Conservation (phyloP, 2,113 vertebrate genomes). For the Melanerpes aurifrons region DNA sequence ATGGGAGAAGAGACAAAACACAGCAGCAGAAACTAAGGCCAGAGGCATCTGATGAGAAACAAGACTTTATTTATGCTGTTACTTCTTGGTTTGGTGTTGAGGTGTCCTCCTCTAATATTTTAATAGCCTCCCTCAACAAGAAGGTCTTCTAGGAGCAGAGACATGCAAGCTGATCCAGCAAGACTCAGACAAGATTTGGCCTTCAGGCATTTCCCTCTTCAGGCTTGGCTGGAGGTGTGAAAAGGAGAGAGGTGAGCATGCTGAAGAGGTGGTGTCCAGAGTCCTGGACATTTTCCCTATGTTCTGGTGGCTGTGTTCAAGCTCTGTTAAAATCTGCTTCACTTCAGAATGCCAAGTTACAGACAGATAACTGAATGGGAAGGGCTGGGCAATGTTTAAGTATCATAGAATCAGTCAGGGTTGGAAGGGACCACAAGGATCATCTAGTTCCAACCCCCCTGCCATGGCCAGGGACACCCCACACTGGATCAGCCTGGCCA, state of each 20-base stretch:
- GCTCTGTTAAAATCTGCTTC: background rate
- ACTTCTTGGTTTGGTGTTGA: background rate
- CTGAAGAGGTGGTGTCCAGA: background rate
- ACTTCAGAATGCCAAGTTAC: background rate
- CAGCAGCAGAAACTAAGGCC: background rate
- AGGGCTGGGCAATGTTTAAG: background rate
- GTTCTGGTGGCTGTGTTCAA: background rate
- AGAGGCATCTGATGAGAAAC: background rate
- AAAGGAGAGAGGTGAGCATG: background rate
- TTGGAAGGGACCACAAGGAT: no score
- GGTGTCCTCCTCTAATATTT: background rate
- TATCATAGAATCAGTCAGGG: background rate
- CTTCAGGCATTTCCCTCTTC: constrained; percentile 52
- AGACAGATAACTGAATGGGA: background rate
- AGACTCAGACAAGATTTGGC: background rate
- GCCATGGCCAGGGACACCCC: no score
- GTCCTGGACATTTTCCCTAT: background rate
- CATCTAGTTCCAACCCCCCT: no score
- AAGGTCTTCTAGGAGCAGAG: background rate
- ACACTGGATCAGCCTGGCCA: no score
- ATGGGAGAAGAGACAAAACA: background rate
- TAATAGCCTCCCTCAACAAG: background rate
- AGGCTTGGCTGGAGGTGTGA: background rate
- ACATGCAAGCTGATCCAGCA: fast-evolving
- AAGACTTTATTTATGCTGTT: constrained; percentile 29